Conservation (phyloP, 2,113 vertebrate genomes). For the Cyanistes caeruleus region DNA sequence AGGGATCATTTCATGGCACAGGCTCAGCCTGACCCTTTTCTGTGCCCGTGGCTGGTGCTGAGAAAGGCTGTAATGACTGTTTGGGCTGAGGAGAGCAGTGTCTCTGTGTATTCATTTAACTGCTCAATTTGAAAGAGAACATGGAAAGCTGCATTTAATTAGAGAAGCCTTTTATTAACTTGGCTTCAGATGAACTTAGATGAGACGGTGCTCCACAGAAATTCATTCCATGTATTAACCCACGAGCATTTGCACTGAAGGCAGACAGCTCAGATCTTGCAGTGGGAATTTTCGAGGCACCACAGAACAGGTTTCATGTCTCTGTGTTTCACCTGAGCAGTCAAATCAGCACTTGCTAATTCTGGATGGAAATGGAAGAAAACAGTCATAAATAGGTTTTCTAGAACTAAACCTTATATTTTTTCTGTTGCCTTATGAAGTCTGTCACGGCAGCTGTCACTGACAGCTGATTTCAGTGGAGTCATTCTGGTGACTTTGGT, state of each 20-base stretch:
- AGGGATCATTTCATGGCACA: background rate
- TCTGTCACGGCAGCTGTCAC: background rate
- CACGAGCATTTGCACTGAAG: background rate
- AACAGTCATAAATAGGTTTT: background rate
- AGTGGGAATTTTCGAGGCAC: background rate
- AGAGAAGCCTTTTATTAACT: conserved; percentile 24
- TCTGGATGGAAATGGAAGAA: background rate
- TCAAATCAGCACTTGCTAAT: background rate
- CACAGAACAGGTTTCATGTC: background rate
- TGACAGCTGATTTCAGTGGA: background rate
- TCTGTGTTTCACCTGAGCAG: background rate
- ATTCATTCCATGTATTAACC: background rate
- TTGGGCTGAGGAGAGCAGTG: background rate
- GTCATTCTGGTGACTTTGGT: background rate
- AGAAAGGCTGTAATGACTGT: background rate
- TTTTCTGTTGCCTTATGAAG: background rate
- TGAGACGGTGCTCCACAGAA: background rate
- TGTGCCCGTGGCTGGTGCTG: background rate
- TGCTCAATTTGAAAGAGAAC: background rate
- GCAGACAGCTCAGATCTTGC: background rate
- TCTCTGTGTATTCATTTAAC: background rate
- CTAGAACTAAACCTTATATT: background rate
- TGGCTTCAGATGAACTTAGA: background rate
- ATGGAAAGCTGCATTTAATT: conserved; percentile 24
- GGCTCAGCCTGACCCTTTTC: background rate